These are phyloP conservation scores for Chaetogeoica ovagalla DNA, from an alignment of 2,888 invertebrate species.

Conservation along the genomic window DNA sequence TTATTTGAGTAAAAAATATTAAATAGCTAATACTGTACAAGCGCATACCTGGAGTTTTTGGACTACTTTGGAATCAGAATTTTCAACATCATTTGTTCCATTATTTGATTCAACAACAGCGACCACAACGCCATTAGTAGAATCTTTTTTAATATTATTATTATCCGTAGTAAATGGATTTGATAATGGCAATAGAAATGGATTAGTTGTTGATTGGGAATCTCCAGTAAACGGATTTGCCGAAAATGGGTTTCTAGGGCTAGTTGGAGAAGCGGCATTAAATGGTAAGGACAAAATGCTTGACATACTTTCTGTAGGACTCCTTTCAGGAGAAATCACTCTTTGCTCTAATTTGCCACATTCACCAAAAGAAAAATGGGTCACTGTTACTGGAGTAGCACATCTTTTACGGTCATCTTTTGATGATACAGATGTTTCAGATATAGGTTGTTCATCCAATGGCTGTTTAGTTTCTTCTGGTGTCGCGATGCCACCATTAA, in stretches of 20 bases:
- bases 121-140: slow-evolving; percentile 33
- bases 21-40: not conserved
- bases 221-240: slow-evolving; percentile 57
- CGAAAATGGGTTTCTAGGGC: slow-evolving; percentile 56
- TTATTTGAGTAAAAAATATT: not conserved
- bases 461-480: slow-evolving; percentile 47
- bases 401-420: slow-evolving; percentile 59
- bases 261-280: slow-evolving; percentile 55
- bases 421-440: slow-evolving; percentile 54
- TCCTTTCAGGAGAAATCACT: slow-evolving; percentile 56
- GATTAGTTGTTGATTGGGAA: slow-evolving; percentile 52
- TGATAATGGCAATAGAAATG: slow-evolving; percentile 50
- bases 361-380: slow-evolving; percentile 64
- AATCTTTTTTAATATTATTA: slow-evolving; percentile 40
- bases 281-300: slow-evolving; percentile 55
- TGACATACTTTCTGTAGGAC: slow-evolving; percentile 55
- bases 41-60: slow-evolving; percentile 40
- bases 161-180: slow-evolving; percentile 49
- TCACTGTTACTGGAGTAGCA: slow-evolving; percentile 67
- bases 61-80: slow-evolving; percentile 32
- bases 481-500: slow-evolving; percentile 56
- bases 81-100: slow-evolving; percentile 24
- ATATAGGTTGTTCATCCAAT: slow-evolving; percentile 47
- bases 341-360: slow-evolving; percentile 63
- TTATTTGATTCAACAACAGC: slow-evolving; percentile 36